These are phyloP conservation scores for Capreolus pygargus DNA, from an alignment of 2,113 vertebrate species.

Conservation along the genomic window DNA sequence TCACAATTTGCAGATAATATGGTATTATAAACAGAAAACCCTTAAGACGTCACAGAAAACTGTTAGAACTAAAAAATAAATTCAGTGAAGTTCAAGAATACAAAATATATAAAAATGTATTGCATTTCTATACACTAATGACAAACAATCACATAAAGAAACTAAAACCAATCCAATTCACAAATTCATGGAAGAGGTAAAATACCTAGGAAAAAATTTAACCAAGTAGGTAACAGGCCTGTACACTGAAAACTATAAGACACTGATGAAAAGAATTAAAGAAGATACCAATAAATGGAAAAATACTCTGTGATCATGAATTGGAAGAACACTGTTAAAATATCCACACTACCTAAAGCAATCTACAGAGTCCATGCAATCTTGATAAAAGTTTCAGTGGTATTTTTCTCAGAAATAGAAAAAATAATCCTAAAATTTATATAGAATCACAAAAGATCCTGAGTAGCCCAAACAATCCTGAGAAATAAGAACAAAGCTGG, in stretches of 20 bases:
- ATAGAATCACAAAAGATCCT: not conserved
- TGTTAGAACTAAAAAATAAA: not conserved
- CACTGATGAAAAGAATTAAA: not conserved
- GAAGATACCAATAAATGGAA: not conserved
- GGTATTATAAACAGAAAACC: not conserved
- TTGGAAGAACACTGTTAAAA: not conserved
- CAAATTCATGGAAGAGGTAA: not conserved
- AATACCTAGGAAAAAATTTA: not conserved
- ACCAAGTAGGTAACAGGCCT: not conserved
- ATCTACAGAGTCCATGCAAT: not conserved
- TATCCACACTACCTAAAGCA: not conserved
- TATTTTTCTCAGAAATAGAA: not conserved
- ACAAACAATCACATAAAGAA: not conserved
- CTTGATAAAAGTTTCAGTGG: not conserved
- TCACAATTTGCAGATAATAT: not conserved
- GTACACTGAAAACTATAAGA: not conserved
- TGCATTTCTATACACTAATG: not conserved
- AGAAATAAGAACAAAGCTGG: not conserved
- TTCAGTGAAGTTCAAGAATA: not conserved
- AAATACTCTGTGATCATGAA: not conserved
- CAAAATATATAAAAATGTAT: not conserved
- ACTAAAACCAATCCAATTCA: not conserved
- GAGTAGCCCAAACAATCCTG: not conserved
- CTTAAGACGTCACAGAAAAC: not conserved
- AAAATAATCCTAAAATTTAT: not conserved